Evolutionary conservation across 2,888 invertebrate genomes (phyloP), one percentile per base, ranked within the genome.

Genomic region (Scrobipalpa costella): DNA sequence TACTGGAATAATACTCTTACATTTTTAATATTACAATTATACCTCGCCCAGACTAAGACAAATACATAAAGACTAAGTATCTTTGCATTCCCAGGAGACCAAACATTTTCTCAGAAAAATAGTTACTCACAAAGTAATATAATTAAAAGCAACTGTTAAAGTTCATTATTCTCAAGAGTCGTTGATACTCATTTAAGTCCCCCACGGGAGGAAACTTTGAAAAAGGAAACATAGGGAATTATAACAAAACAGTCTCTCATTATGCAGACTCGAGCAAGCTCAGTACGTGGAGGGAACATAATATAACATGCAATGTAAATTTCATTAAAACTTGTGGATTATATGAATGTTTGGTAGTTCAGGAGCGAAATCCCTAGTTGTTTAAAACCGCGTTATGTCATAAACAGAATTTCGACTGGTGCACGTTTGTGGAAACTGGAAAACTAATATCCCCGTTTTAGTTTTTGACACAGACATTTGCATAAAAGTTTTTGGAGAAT

Each of bases 251-350:
- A 52, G 52, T 27, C 52, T 27, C 21, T 27, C 33, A 52, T 21
- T n/a, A 52, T 50, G 50, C 50, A 21, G 17, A 27, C 27, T 27
- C 7, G 50, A 50, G 50, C 50, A 50, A 17, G 50, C 50, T 50
- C 15, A 15, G 21, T 50, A 21, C 50, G 50, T 50, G 44, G 44
- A 44, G 44, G n/a, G 17, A 50, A 50, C 50, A 50, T 50, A 17
- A 21, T 66, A 65, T 65, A 65, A 66, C 69, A 72, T 70, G 69
- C 68, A 71, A 71, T 71, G 71, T 66, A 68, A 70, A 71, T 73
- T 74, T 71, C 69, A 73, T 73, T 75, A 69, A 63, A 70, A 63
- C 50, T 63, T 59, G 21, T 6, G 58, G 38, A 50, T 61, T 38
- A 61, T 61, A 52, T 8, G 34, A 33, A 40, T 50, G 50, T 50